Evolutionary conservation across 2,888 invertebrate species (phyloP), one percentile per base, ranked within the genome.

Genomic region (Oligia latruncula): DNA sequence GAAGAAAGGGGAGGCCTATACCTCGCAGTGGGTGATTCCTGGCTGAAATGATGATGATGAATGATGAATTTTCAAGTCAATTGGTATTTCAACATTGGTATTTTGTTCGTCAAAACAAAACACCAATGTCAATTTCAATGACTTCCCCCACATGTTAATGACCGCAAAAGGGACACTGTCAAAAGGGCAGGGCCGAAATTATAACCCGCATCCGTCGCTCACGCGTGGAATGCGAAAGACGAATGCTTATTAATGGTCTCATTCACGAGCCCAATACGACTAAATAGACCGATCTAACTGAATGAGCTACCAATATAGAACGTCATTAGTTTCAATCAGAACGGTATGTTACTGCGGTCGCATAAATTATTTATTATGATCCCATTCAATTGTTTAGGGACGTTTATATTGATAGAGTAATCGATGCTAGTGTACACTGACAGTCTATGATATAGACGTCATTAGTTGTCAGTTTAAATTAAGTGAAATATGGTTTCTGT

Each of bases 241-340:
- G 76, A 80, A 83, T 74, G 78, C 77, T 80, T 84, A 83, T 71
- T 84, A 72, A 89, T 88, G 79, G 60, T 78, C 65, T 78, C 78
- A 87, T 84, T 87, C 77, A 83, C 71, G 52, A 80, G 70, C 58
- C 72, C 70, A 66, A 84, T 80, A 66, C 75, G 77, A 82, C 83
- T 86, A 85, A 87, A 88, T 86, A 86, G 85, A 83, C 78, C 78
- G 67, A 81, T 80, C 71, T 80, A 76, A 82, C 80, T 82, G 88
- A 90, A 89, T 86, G 84, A 87, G 74, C 81, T 55, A 84, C 83
- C 87, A 81, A 83, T 84, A 80, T 80, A 81, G 79, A 75, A 84
- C 62, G 71, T 90, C 90, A 92, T 94, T 93, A 92, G 91, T 92
- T 91, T 90, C 92, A 93, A 94, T 94, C 91, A 92, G 88, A 88